Base-by-base conservation (phyloP, 2,113 vertebrate genomes). In the Eudyptes chrysolophus region DNA sequence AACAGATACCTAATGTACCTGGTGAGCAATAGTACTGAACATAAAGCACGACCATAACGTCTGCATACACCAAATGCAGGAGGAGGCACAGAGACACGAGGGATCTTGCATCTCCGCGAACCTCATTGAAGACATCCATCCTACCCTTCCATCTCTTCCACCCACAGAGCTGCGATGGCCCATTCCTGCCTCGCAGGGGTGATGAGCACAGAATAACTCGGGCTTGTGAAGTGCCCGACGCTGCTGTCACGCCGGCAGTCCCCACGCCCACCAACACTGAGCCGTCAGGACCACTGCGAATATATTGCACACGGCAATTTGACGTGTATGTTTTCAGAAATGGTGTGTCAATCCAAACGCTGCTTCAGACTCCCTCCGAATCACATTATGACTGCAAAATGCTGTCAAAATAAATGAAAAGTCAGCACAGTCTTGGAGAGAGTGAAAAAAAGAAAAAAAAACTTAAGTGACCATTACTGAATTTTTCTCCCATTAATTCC, bases 171-270 rank as follows among this genome's bases (percentile, higher is more conserved):
- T 5, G 32, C 0, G 1, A 5, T 7, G 29, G 68, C 38, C n/a
- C 21, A 6, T 36, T 61, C 26, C 62, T 48, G 34, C 49, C 60
- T 36, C 10, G 5, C 52, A 21, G 27, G 17, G 40, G 27, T 4
- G 36, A 22, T 2, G 3, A 27, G 49, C 80, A 38, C 62, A 64
- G 24, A 42, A 68, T 7, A 22, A 32, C 30, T 26, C 8, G 1
- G 0, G 13, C 21, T 4, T 6, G 3, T 5, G 6, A 61, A 10
- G 34, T 2, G 2, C n/a, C 29, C 0, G 1, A 29, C 0, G 5
- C 15, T 9, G 38, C 21, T 2, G 1, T 10, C 55, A 15, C 3
- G 1, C 27, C 6, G 2, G 36, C 74, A 25, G 49, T 14, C 49
- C 49, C 60, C 16, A 44, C 0, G 1, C 30, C 51, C 29, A 14